Percentiles rank a stretch among this genome's conserved stretches.
Conservation (phyloP, 2,888 invertebrate species). For the Bursaphelenchus okinawaensis region DNA sequence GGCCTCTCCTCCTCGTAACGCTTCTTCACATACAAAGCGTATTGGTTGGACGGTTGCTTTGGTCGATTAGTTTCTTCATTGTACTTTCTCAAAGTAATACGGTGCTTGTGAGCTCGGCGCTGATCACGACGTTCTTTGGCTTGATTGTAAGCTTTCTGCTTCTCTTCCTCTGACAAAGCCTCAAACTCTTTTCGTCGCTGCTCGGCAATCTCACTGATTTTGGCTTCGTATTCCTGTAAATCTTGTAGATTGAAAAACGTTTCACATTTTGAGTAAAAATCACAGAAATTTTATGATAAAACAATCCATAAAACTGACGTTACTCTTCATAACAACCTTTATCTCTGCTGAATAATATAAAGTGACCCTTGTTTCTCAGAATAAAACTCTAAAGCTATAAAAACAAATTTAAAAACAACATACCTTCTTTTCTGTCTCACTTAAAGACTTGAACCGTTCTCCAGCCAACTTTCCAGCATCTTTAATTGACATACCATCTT, state of each 20-base stretch:
- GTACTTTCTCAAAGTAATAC: background rate
- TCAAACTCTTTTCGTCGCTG: background rate
- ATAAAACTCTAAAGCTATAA: no score
- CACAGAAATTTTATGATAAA: no score
- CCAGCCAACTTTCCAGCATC: background rate
- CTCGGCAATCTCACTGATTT: background rate
- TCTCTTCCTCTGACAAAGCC: background rate
- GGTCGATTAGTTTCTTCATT: background rate
- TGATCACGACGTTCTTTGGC: background rate
- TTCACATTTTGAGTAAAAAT: no score
- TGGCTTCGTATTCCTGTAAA: background rate
- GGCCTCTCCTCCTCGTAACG: background rate
- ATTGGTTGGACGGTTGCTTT: background rate
- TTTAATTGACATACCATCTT: background rate
- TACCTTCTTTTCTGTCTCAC: background rate
- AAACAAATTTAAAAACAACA: background rate
- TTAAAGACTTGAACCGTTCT: background rate
- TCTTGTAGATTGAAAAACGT: background rate
- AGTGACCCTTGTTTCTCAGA: no score
- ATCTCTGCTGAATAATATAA: no score
- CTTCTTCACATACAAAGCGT: background rate
- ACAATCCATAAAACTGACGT: no score
- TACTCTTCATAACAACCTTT: no score
- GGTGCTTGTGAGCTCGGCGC: background rate
- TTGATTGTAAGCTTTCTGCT: background rate